Evolutionary conservation across 2,888 invertebrate genomes (phyloP).

Genomic region (Sthenelais limicola): DNA sequence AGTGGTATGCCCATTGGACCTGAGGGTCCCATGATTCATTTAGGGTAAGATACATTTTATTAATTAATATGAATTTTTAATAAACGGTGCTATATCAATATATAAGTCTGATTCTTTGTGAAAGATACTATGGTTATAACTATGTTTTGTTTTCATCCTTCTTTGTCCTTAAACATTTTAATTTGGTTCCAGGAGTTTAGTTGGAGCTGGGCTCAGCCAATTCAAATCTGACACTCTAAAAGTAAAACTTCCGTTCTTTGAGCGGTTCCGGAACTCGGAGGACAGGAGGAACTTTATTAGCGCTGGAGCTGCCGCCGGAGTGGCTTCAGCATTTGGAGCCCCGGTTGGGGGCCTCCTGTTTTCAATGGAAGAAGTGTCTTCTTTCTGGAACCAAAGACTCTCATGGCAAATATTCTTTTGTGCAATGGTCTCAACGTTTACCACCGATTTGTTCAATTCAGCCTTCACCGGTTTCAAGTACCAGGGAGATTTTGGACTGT

Average conservation of each 20-base stretch:
- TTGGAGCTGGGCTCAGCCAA: conserved; percentile 51
- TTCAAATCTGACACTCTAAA: conserved; percentile 49
- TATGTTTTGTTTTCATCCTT: neutral
- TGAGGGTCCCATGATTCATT: conserved; percentile 74
- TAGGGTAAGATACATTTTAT: conserved; percentile 67
- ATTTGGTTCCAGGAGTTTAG: conserved; percentile 45
- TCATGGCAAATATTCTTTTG: conserved; percentile 69
- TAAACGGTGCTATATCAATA: too few species aligned
- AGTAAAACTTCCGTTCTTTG: conserved; percentile 48
- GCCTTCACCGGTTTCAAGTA: conserved; percentile 50
- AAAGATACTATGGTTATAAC: too few species aligned
- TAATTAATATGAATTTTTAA: too few species aligned
- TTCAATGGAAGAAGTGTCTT: conserved; percentile 67
- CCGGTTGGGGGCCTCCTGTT: conserved; percentile 66
- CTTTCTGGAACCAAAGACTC: conserved; percentile 63
- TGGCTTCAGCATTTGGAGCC: conserved; percentile 66
- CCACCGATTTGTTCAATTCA: conserved; percentile 52
- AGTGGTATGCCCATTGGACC: conserved; percentile 73
- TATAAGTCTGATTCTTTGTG: too few species aligned
- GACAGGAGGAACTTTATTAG: conserved; percentile 52
- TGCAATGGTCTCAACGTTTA: conserved; percentile 58
- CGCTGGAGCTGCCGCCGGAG: conserved; percentile 63
- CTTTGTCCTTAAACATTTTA: neutral
- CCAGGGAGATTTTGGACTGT: conserved; percentile 49
- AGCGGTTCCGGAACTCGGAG: conserved; percentile 52